phyloP scores from a whole-genome alignment of 2,888 invertebrate species.

The Drosophila helvetica region DNA sequence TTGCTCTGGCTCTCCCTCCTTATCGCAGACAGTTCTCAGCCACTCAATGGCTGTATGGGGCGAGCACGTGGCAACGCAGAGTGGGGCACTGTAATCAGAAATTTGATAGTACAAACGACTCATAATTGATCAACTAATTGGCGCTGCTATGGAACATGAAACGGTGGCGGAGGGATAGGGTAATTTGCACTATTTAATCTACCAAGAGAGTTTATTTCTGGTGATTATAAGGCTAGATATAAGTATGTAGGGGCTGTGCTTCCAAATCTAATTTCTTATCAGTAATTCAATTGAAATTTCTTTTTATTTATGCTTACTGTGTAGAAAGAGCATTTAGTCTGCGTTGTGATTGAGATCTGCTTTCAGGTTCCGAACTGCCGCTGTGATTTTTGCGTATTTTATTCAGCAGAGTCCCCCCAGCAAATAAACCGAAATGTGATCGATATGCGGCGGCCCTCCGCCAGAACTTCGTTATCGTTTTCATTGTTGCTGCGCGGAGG shows the following conservation, averaged over 20 bases:
- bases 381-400: slow-evolving; percentile 72
- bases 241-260: too few species aligned
- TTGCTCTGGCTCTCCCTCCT: slow-evolving; percentile 18
- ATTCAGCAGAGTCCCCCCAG: slow-evolving; percentile 1
- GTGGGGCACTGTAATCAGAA: slow-evolving; percentile 8
- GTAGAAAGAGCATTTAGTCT: slow-evolving; percentile 3
- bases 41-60: neutral
- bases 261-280: too few species aligned
- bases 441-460: slow-evolving; percentile 63
- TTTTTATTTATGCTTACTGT: too few species aligned
- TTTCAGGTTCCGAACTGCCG: slow-evolving; percentile 34
- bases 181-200: neutral
- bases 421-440: slow-evolving; percentile 52
- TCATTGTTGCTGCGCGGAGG: slow-evolving; percentile 43
- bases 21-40: slow-evolving; percentile 20
- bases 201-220: neutral
- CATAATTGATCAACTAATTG: slow-evolving; percentile 39
- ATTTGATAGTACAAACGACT: slow-evolving; percentile 26
- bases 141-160: neutral
- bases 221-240: too few species aligned
- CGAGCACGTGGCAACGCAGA: slow-evolving; percentile 9
- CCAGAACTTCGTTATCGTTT: slow-evolving; percentile 39
- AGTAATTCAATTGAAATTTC: too few species aligned
- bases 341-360: neutral
- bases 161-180: neutral